phyloP scores from a whole-genome alignment of 2,888 invertebrate genomes.

The Baronia brevicornis region DNA sequence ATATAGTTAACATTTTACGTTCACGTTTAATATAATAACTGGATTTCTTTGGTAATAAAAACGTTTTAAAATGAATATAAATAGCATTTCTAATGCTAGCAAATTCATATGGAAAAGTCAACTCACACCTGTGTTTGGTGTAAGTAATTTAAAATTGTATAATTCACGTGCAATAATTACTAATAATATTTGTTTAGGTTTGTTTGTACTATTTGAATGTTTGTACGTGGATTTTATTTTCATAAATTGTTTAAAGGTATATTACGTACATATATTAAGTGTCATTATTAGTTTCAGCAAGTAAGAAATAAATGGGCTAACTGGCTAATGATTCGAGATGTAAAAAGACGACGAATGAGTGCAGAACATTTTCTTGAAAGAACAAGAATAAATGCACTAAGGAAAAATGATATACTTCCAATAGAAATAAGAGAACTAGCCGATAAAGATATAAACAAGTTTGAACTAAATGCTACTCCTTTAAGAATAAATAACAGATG shows the following conservation, averaged over 20 bases:
- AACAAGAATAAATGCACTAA: conserved; percentile 86
- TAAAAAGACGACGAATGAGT: conserved; percentile 85
- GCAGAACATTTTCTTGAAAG: conserved; percentile 85
- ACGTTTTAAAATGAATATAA: conserved; percentile 48
- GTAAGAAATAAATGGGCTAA: conserved; percentile 86
- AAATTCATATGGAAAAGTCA: conserved; percentile 61
- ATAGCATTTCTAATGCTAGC: conserved; percentile 40
- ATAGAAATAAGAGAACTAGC: conserved; percentile 86
- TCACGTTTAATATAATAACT: no score
- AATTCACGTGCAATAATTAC: background rate
- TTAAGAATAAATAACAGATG: conserved; percentile 85
- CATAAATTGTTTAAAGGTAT: background rate
- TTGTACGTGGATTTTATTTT: background rate
- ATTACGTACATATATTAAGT: conserved; percentile 1
- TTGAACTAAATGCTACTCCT: conserved; percentile 84
- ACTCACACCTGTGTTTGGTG: conserved; percentile 48
- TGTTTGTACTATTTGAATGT: background rate
- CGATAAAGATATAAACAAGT: conserved; percentile 82
- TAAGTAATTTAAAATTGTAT: conserved; percentile 24
- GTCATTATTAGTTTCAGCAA: conserved; percentile 78
- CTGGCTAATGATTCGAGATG: conserved; percentile 90
- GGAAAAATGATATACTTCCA: conserved; percentile 91
- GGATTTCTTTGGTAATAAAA: no score
- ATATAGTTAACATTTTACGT: no score
- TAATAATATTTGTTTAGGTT: background rate